Percentiles rank a stretch among this genome's conserved stretches.
Evolutionary conservation across 2,113 vertebrate genomes (phyloP).

Genomic region (Eleginops maclovinus): DNA sequence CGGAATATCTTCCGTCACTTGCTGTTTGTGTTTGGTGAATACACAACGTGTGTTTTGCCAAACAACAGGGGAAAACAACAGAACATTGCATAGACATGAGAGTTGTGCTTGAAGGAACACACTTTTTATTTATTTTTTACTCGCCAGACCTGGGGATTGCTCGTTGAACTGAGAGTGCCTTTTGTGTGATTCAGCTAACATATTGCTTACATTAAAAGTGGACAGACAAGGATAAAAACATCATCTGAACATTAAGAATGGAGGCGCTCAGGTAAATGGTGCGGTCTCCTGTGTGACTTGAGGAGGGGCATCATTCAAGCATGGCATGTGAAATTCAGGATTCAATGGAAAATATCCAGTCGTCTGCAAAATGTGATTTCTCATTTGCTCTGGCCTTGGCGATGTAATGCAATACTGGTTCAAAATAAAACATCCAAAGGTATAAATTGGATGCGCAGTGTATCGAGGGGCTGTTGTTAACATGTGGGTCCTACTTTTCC

Average conservation of each 20-base stretch:
- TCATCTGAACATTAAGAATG: constrained; percentile 25
- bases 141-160: constrained; percentile 40
- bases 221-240: neutral
- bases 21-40: constrained; percentile 70
- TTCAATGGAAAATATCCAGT: constrained; percentile 43
- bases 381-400: constrained; percentile 58
- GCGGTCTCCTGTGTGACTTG: constrained; percentile 25
- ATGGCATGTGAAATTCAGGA: constrained; percentile 55
- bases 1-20: constrained; percentile 68
- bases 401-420: constrained; percentile 38
- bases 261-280: constrained; percentile 29
- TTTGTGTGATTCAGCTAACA: constrained; percentile 61
- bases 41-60: constrained; percentile 56
- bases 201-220: constrained; percentile 42
- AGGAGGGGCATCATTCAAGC: constrained; percentile 56
- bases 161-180: constrained; percentile 49
- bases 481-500: constrained; percentile 35
- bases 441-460: constrained; percentile 54
- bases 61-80: constrained; percentile 46
- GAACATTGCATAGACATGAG: constrained; percentile 45
- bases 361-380: constrained; percentile 25
- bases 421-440: constrained; percentile 52
- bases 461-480: constrained; percentile 28
- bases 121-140: constrained; percentile 9
- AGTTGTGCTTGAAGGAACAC: constrained; percentile 48